Percentiles rank a stretch among this genome's conserved stretches.
These are phyloP conservation scores for Tapirus terrestris DNA, from an alignment of 2,113 vertebrate species.

Conservation along the genomic window DNA sequence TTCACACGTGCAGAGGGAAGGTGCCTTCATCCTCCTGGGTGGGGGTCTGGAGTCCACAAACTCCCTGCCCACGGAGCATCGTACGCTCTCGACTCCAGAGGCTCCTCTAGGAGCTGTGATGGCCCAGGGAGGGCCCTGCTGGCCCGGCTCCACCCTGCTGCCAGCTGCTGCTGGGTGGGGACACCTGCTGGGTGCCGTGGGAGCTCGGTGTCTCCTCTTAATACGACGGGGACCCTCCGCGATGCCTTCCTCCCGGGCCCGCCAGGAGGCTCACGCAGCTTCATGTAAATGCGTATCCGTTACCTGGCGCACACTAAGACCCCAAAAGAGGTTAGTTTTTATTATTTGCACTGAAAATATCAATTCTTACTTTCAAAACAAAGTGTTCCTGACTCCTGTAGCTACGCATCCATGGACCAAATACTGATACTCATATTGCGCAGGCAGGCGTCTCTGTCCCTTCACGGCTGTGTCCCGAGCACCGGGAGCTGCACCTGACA, in stretches of 20 bases:
- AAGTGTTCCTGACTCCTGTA: not conserved
- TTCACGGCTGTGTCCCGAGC: not conserved
- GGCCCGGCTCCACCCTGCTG: not conserved
- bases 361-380: not conserved
- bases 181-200: not conserved
- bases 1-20: not conserved
- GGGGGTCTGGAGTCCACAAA: not conserved
- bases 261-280: too few species aligned
- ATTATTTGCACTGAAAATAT: not conserved
- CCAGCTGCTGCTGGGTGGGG: not conserved
- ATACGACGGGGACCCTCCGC: not conserved
- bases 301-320: not conserved
- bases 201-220: not conserved
- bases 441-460: not conserved
- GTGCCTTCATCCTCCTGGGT: not conserved
- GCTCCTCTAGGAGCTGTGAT: not conserved
- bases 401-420: not conserved
- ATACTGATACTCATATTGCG: not conserved
- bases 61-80: too few species aligned
- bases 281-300: not conserved
- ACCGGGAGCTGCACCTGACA: fast-evolving
- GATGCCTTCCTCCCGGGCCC: not conserved
- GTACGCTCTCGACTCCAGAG: not conserved
- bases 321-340: not conserved
- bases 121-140: too few species aligned